phyloP scores from a whole-genome alignment of 2,797 vertebrate genomes.

The Chelmon rostratus region DNA sequence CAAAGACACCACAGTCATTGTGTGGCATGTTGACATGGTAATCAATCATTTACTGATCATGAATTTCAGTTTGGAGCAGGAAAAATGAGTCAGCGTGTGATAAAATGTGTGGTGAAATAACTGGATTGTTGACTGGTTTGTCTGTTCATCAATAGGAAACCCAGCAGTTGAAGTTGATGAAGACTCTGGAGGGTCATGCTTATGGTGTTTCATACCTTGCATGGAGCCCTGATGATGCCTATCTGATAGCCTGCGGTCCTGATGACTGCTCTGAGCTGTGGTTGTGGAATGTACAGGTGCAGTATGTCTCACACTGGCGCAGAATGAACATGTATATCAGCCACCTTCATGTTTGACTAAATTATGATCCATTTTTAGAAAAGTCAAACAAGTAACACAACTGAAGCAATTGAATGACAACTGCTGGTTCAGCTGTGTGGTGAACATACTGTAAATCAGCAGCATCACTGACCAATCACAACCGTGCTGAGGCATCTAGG shows the following conservation, averaged over 20 bases:
- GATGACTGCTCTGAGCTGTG: constrained; percentile 99
- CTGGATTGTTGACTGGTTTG: not conserved
- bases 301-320: not conserved
- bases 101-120: not conserved
- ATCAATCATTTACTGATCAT: constrained; percentile 58
- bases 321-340: not conserved
- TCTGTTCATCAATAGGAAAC: constrained; percentile 87
- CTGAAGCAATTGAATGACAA: not conserved
- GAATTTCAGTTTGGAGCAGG: not conserved
- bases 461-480: not conserved
- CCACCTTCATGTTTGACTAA: not conserved
- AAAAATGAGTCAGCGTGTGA: not conserved
- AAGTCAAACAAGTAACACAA: not conserved
- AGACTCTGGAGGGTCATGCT: constrained; percentile 96
- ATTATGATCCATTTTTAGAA: not conserved
- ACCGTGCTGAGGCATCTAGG: not conserved
- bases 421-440: not conserved
- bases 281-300: constrained; percentile 98
- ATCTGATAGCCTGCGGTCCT: constrained; percentile 96
- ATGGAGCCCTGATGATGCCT: constrained; percentile 97
- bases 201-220: constrained; percentile 97
- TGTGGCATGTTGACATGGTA: constrained; percentile 97
- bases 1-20: constrained; percentile 97
- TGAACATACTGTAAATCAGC: not conserved
- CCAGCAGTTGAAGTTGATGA: constrained; percentile 94